Evolutionary conservation across 2,888 invertebrate genomes (phyloP).

Genomic region (Drosophila conformis): DNA sequence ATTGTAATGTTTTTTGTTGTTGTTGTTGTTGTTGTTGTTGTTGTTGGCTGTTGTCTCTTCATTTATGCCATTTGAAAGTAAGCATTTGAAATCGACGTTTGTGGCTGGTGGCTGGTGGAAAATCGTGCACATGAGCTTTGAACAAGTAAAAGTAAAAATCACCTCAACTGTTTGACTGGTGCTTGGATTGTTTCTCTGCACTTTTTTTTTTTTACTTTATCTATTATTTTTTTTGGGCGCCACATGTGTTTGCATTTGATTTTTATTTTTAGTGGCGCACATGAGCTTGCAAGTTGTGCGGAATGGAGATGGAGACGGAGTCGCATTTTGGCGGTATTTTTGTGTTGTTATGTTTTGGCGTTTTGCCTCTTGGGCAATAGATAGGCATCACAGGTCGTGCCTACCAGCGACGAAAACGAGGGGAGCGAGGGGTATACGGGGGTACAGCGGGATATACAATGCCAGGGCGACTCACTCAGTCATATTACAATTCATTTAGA

Average conservation of each 20-base stretch:
- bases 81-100: slow-evolving; percentile 74
- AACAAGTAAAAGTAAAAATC: slow-evolving; percentile 79
- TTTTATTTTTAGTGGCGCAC: slow-evolving; percentile 74
- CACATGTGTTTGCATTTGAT: slow-evolving; percentile 80
- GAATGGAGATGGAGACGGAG: not conserved
- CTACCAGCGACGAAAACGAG: slow-evolving; percentile 30
- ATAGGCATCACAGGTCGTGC: slow-evolving; percentile 75
- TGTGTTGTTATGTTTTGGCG: slow-evolving; percentile 13
- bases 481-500: slow-evolving; percentile 81
- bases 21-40: slow-evolving; percentile 29
- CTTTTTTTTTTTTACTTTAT: not conserved
- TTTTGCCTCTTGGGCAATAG: slow-evolving; percentile 58
- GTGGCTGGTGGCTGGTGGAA: slow-evolving; percentile 53
- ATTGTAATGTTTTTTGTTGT: slow-evolving; percentile 38
- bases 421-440: not conserved
- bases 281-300: slow-evolving; percentile 71
- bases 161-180: slow-evolving; percentile 57
- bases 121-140: slow-evolving; percentile 77
- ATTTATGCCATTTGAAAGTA: slow-evolving; percentile 74
- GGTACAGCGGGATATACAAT: not conserved
- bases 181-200: slow-evolving; percentile 59
- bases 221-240: slow-evolving; percentile 53
- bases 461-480: slow-evolving; percentile 47
- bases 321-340: slow-evolving; percentile 19
- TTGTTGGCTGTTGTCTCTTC: slow-evolving; percentile 64